Evolutionary conservation across 2,888 invertebrate genomes (phyloP), one percentile per base, ranked within the genome.

Genomic region (Selenia dentaria): DNA sequence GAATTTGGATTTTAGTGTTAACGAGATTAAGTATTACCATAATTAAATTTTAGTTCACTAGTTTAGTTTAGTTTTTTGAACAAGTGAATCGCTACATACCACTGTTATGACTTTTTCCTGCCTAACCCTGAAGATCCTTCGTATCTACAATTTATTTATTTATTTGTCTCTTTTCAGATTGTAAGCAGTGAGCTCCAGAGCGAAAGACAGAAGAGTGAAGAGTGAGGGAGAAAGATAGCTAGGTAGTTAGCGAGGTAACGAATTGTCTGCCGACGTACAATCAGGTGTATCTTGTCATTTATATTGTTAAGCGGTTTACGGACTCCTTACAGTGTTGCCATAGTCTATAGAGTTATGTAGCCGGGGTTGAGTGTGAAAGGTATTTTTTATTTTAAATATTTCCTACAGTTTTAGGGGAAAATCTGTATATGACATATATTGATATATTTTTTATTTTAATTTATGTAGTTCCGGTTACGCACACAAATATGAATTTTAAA

Each of bases 241-340:
- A 51, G 51, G 50, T 57, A 60, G 57, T 58, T 43, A 54, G 51
- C 57, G 60, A 60, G 64, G 58, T 59, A 62, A 64, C 56, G 69
- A 68, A 69, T 65, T 68, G 61, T 27, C 33, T 28, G 40, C 31
- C 31, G 31, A 13, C 72, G 74, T 74, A 74, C 70, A 68, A 67
- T 64, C 63, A 59, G 65, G 65, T 61, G 64, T 67, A 67, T 76
- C 70, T 64, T 60, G 64, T 67, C 69, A 68, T 61, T 41, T 64
- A 51, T 52, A 35, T 22, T 52, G 53, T 59, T 61, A 64, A 62
- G 58, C 50, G 53, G 63, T 65, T 62, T 60, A 64, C 56, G 68
- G 64, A 62, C 67, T 73, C 59, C 46, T 49, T 43, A 74, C 69
- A 68, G 68, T 74, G 83, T 83, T 83, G 83, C 83, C 83, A 83